phyloP scores from a whole-genome alignment of 2,797 vertebrate species.

The Cichlasoma orientale region DNA sequence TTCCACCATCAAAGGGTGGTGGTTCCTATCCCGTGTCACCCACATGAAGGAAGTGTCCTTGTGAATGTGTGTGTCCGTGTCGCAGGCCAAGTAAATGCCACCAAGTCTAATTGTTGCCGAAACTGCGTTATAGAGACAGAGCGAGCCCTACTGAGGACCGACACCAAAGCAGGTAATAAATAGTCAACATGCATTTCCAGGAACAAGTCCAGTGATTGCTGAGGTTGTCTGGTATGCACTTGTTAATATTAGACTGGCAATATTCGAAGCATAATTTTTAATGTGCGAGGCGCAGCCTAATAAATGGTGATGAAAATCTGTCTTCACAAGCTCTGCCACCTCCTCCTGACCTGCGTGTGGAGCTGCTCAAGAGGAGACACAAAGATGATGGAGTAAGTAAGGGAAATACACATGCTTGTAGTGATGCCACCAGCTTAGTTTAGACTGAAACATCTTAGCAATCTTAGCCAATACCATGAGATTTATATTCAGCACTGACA shows the following conservation, averaged over 20 bases:
- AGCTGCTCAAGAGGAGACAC: not conserved
- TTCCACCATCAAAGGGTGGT: constrained; percentile 3
- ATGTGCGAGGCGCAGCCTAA: not conserved
- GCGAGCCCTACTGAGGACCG: not conserved
- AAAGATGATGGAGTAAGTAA: not conserved
- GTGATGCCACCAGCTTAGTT: not conserved
- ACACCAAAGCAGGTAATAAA: constrained; percentile 18
- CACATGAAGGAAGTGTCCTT: not conserved
- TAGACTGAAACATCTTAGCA: not conserved
- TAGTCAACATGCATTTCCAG: constrained; percentile 9
- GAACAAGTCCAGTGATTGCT: constrained; percentile 14
- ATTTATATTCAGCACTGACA: too few species aligned
- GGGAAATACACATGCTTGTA: not conserved
- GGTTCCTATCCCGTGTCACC: constrained; percentile 5
- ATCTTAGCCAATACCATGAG: not conserved
- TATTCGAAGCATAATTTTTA: not conserved
- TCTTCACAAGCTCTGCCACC: not conserved
- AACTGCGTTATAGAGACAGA: not conserved
- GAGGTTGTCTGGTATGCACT: constrained; percentile 28
- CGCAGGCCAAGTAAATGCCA: constrained; percentile 31
- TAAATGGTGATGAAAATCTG: not conserved
- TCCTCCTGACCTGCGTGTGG: not conserved
- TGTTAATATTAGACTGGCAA: constrained; percentile 17
- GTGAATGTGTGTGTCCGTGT: not conserved
- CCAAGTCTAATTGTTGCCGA: not conserved